Conservation (phyloP, 2,797 vertebrate species). For the Cephalopachus bancanus region DNA sequence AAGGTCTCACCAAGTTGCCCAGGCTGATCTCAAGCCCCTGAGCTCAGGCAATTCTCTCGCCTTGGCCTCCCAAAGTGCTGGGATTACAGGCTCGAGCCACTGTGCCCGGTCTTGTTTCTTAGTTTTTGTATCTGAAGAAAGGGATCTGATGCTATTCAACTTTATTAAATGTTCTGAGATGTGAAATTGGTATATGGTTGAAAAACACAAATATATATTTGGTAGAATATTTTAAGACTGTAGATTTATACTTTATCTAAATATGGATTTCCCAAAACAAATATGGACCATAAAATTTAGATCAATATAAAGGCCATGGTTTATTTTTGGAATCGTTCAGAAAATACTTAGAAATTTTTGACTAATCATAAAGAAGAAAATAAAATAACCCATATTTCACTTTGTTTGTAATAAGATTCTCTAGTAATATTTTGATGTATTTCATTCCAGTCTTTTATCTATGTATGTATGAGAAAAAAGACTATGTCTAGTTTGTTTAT, state of each 20-base stretch:
- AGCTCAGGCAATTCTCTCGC: too few species aligned
- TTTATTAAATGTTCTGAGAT: slow-evolving; percentile 57
- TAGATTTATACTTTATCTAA: slow-evolving; percentile 63
- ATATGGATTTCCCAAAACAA: slow-evolving; percentile 39
- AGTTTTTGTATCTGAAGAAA: slow-evolving; percentile 62
- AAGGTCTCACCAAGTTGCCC: too few species aligned
- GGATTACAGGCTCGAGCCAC: too few species aligned
- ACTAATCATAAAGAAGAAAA: slow-evolving; percentile 48
- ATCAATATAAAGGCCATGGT: slow-evolving; percentile 6
- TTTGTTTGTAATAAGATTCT: slow-evolving; percentile 38
- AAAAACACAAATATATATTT: slow-evolving; percentile 57
- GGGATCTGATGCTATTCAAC: neutral
- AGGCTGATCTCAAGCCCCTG: too few species aligned
- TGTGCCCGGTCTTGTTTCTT: neutral
- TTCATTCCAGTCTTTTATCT: slow-evolving; percentile 66
- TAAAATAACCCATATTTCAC: slow-evolving; percentile 49
- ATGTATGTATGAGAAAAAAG: slow-evolving; percentile 28
- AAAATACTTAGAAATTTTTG: slow-evolving; percentile 67
- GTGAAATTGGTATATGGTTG: slow-evolving; percentile 35
- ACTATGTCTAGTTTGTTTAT: slow-evolving; percentile 33
- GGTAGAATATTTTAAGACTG: slow-evolving; percentile 10
- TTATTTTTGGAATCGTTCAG: slow-evolving; percentile 61
- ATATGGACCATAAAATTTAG: slow-evolving; percentile 35
- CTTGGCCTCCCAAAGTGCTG: too few species aligned
- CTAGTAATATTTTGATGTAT: slow-evolving; percentile 43